phyloP scores from a whole-genome alignment of 2,888 invertebrate genomes.

The Phalera bucephala region DNA sequence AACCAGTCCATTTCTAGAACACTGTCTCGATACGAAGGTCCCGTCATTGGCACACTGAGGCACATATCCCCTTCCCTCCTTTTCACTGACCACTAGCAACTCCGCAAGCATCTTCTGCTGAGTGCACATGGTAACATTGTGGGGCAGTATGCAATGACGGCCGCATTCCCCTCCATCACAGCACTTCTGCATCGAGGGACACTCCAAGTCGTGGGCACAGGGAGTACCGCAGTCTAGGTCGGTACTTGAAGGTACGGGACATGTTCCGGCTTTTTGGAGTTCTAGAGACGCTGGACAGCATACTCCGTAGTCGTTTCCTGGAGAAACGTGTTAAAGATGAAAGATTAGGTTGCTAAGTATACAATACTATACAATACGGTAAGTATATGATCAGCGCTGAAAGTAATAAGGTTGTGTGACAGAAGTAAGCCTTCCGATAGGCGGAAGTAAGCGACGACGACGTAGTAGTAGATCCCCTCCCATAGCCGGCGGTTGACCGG shows the following conservation, averaged over 20 bases:
- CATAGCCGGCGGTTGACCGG: no score
- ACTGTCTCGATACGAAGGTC: constrained; percentile 88
- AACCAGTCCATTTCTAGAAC: constrained; percentile 92
- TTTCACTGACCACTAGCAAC: constrained; percentile 89
- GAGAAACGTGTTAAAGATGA: no score
- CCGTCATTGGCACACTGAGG: constrained; percentile 91
- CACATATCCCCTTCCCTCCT: constrained; percentile 91
- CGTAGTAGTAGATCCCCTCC: no score
- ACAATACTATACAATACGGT: no score
- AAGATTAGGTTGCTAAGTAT: no score
- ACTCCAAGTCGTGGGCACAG: constrained; percentile 91
- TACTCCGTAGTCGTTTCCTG: constrained; percentile 93
- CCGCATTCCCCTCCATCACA: constrained; percentile 89
- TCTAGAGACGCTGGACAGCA: constrained; percentile 91
- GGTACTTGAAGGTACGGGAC: constrained; percentile 81
- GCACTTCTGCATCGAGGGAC: constrained; percentile 92
- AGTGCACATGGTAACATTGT: constrained; percentile 90
- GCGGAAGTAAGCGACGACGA: no score
- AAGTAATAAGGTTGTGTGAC: no score
- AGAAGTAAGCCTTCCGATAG: no score
- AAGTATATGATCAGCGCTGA: no score
- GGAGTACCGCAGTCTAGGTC: constrained; percentile 84
- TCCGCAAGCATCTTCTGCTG: constrained; percentile 91
- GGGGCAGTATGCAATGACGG: constrained; percentile 88
- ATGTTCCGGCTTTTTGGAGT: constrained; percentile 90